These are phyloP conservation scores for Umimayanthus chanpuru DNA, from an alignment of 92 coral and sea anemone species.

Conservation along the genomic window DNA sequence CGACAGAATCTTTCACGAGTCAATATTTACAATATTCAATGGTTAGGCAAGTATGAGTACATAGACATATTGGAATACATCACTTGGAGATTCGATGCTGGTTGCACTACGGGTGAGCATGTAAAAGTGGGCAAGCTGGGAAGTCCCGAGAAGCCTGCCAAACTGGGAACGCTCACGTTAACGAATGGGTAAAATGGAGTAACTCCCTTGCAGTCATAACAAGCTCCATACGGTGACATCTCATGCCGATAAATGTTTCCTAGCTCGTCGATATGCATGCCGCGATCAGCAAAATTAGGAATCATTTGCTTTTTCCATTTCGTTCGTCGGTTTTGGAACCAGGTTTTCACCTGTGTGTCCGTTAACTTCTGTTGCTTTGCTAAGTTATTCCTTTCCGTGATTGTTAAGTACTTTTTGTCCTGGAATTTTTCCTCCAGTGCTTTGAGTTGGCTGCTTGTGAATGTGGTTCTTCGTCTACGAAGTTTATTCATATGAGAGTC, in stretches of 20 bases:
- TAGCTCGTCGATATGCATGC: slow-evolving; percentile 71
- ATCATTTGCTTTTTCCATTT: slow-evolving; percentile 99
- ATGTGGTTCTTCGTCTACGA: slow-evolving; percentile 92
- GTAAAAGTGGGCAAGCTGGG: slow-evolving; percentile 55
- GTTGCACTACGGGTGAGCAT: slow-evolving; percentile 61
- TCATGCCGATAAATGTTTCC: slow-evolving; percentile 61
- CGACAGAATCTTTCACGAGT: slow-evolving; percentile 10
- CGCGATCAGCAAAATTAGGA: slow-evolving; percentile 80
- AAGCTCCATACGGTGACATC: slow-evolving; percentile 60
- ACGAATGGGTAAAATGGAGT: slow-evolving; percentile 53
- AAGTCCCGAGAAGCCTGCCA: slow-evolving; percentile 39
- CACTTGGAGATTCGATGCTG: slow-evolving; percentile 87
- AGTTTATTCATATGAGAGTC: slow-evolving; percentile 77
- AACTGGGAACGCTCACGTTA: slow-evolving; percentile 15
- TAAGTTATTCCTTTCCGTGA: slow-evolving; percentile 91
- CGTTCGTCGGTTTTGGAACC: slow-evolving; percentile 98
- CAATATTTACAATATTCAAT: neutral
- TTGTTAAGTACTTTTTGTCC: slow-evolving; percentile 95
- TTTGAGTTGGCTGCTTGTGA: slow-evolving; percentile 96
- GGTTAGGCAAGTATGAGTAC: slow-evolving; percentile 55
- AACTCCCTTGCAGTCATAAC: slow-evolving; percentile 53
- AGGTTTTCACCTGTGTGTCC: slow-evolving; percentile 99
- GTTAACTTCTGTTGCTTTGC: slow-evolving; percentile 90
- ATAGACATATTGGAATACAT: slow-evolving; percentile 89
- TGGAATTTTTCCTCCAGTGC: slow-evolving; percentile 94